These are phyloP conservation scores for Dynastes tityus DNA, from an alignment of 2,888 invertebrate species.

Conservation along the genomic window DNA sequence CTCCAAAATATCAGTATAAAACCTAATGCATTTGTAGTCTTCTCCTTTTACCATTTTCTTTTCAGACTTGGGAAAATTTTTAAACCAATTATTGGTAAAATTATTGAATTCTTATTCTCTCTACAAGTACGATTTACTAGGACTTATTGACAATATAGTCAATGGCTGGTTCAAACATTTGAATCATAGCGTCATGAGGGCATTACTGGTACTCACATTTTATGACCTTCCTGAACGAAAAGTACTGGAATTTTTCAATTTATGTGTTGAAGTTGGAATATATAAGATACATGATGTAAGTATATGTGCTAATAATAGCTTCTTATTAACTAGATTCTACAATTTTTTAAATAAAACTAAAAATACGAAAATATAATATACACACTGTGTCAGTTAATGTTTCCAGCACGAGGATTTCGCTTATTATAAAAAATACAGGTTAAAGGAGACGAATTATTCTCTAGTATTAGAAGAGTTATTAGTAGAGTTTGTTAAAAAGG, in stretches of 20 bases:
- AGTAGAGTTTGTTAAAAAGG: too few species aligned
- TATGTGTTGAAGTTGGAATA: conserved; percentile 38
- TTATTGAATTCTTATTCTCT: conserved; percentile 38
- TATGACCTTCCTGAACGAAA: conserved; percentile 42
- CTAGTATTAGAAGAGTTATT: too few species aligned
- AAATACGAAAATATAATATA: neutral
- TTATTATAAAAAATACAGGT: too few species aligned
- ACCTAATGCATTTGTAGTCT: too few species aligned
- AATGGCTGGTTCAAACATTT: conserved; percentile 50
- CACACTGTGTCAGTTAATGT: neutral
- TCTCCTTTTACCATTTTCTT: too few species aligned
- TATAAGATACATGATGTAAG: conserved; percentile 44
- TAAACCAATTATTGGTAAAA: conserved; percentile 42
- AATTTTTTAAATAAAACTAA: too few species aligned
- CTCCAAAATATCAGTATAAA: conserved; percentile 22
- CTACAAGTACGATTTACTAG: conserved; percentile 27
- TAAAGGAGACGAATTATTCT: too few species aligned
- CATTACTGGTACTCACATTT: conserved; percentile 24
- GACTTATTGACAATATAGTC: conserved; percentile 44
- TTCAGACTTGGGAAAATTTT: conserved; percentile 44
- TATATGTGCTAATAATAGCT: neutral
- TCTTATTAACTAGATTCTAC: neutral
- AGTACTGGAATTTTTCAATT: conserved; percentile 44
- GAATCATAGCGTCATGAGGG: conserved; percentile 40
- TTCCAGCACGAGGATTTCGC: too few species aligned